A percentile compares a stretch with the other conserved stretches of the same genome.
Evolutionary conservation across 2,888 invertebrate genomes (phyloP).

Genomic region (Augiades crinisus): DNA sequence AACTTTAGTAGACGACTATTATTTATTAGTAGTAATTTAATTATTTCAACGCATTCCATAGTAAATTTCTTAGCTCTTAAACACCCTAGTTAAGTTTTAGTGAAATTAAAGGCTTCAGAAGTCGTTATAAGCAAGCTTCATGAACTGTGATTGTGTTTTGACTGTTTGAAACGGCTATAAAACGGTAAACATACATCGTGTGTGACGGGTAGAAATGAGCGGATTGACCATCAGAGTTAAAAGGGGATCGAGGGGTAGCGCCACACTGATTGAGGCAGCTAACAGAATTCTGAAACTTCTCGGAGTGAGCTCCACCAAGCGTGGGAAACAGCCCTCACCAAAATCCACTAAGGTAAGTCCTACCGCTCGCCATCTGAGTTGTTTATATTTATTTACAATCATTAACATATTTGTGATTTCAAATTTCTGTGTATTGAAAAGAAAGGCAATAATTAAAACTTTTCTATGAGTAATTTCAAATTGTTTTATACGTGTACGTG

Average conservation of each 20-base stretch:
- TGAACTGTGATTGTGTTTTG: conserved; percentile 70
- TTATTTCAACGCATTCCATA: conserved; percentile 52
- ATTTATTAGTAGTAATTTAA: conserved; percentile 44
- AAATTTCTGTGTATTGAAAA: too few relatives aligned
- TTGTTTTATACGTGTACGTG: background rate
- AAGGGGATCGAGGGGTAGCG: conserved; percentile 80
- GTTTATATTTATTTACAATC: conserved; percentile 34
- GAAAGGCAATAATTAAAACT: too few relatives aligned
- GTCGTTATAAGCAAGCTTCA: conserved; percentile 44
- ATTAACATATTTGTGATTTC: too few relatives aligned
- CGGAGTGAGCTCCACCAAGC: conserved; percentile 77
- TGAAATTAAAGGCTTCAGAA: conserved; percentile 26
- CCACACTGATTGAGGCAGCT: conserved; percentile 77
- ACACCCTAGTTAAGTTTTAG: conserved; percentile 34
- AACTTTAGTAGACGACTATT: conserved; percentile 43
- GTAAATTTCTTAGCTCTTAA: conserved; percentile 39
- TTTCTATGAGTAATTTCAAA: background rate
- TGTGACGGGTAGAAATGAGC: conserved; percentile 76
- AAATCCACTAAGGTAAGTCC: conserved; percentile 76
- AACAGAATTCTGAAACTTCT: conserved; percentile 79
- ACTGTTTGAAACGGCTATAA: conserved; percentile 64
- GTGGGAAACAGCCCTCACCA: conserved; percentile 79
- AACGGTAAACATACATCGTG: conserved; percentile 59
- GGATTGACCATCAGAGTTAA: conserved; percentile 79
- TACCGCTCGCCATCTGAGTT: conserved; percentile 52